phyloP scores from a whole-genome alignment of 2,113 vertebrate genomes.

The Hippocampus abdominalis region DNA sequence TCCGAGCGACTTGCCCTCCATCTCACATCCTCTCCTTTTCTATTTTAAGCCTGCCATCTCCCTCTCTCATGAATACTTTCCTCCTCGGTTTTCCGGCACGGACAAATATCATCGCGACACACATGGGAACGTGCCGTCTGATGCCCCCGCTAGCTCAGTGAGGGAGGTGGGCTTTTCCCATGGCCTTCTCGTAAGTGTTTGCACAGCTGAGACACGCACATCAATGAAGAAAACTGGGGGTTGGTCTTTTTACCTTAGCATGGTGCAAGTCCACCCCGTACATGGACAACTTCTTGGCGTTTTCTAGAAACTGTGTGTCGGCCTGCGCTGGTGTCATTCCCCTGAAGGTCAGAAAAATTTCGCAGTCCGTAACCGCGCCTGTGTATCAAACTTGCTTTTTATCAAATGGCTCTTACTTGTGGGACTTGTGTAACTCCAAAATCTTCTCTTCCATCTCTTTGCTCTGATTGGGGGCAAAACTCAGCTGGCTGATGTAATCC shows the following conservation, averaged over 20 bases:
- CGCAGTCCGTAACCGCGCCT: not conserved
- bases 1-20: constrained; percentile 9
- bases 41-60: constrained; percentile 25
- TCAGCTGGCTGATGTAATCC: constrained; percentile 82
- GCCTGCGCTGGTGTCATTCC: constrained; percentile 95
- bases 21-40: constrained; percentile 25
- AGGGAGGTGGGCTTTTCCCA: constrained; percentile 52
- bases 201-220: constrained; percentile 64
- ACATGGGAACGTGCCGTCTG: constrained; percentile 20
- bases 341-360: constrained; percentile 58
- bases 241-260: constrained; percentile 82
- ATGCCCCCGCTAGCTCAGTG: constrained; percentile 49
- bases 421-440: constrained; percentile 88
- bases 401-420: constrained; percentile 74
- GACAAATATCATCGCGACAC: constrained; percentile 22
- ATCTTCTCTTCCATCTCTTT: constrained; percentile 98
- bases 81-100: constrained; percentile 1
- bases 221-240: constrained; percentile 8
- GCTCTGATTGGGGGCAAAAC: constrained; percentile 86
- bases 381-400: not conserved
- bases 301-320: constrained; percentile 93
- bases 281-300: constrained; percentile 97
- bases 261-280: constrained; percentile 97
- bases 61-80: constrained; percentile 29
- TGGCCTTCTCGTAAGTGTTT: constrained; percentile 65